Percentiles rank a stretch among this genome's conserved stretches.
phyloP scores from a whole-genome alignment of 2,113 vertebrate genomes.

The Notiomystis cincta region DNA sequence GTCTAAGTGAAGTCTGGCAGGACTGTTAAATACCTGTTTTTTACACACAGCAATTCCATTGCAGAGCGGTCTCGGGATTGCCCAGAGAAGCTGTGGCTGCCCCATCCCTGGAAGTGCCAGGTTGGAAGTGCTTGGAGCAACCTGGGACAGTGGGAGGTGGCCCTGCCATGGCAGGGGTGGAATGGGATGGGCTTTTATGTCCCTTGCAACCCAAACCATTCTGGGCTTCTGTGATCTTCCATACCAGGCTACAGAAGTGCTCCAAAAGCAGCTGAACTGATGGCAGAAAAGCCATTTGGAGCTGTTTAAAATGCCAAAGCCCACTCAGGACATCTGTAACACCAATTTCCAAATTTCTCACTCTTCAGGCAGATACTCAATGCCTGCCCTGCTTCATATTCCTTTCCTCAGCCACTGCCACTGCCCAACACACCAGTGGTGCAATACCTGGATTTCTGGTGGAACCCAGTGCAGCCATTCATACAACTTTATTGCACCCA shows the following conservation, averaged over 20 bases:
- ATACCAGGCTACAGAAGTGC: background rate
- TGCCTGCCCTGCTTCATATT: background rate
- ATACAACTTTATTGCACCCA: rapidly evolving
- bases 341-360: background rate
- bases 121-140: rapidly evolving
- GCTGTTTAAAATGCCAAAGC: background rate
- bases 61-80: background rate
- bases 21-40: background rate
- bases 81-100: background rate
- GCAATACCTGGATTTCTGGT: background rate
- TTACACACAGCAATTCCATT: background rate
- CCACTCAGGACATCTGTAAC: background rate
- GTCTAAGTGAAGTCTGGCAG: background rate
- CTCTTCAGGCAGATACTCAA: background rate
- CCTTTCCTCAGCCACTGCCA: rapidly evolving
- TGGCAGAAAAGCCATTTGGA: background rate
- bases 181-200: background rate
- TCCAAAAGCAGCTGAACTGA: background rate
- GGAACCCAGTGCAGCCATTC: background rate
- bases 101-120: background rate
- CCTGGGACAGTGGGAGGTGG: background rate
- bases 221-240: background rate
- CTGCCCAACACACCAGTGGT: rapidly evolving
- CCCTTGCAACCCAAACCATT: background rate
- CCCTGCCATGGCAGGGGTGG: background rate